Evolutionary conservation across 1,140 invertebrate genomes (phyloP).

Genomic region (Apis laboriosa): DNA sequence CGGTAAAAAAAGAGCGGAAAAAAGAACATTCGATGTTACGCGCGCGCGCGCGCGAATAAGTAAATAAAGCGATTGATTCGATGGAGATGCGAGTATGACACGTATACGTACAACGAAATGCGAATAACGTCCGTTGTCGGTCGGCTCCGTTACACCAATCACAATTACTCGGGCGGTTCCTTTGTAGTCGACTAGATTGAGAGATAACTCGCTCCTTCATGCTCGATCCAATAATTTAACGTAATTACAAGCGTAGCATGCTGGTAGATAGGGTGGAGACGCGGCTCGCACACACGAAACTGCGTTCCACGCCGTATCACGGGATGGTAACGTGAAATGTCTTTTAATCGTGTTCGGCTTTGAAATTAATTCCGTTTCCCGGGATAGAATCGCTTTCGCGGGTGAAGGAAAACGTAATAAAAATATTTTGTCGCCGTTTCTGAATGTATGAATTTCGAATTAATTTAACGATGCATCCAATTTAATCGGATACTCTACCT

Average conservation of each 20-base stretch:
- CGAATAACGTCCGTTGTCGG: slow-evolving; percentile 28
- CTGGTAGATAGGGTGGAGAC: slow-evolving; percentile 40
- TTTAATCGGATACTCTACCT: slow-evolving; percentile 16
- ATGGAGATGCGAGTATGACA: slow-evolving; percentile 6
- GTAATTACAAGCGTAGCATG: slow-evolving; percentile 64
- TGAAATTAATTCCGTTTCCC: slow-evolving; percentile 32
- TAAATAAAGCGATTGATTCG: background rate
- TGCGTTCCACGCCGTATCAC: background rate
- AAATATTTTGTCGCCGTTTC: background rate
- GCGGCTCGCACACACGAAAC: slow-evolving; percentile 32
- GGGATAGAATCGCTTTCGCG: background rate
- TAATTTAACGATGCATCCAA: slow-evolving; percentile 24
- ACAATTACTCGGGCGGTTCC: slow-evolving; percentile 66
- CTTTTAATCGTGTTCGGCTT: background rate
- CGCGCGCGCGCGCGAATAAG: background rate
- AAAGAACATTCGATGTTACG: too few relatives aligned
- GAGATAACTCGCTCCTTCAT: slow-evolving; percentile 67
- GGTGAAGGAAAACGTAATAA: background rate
- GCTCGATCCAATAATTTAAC: slow-evolving; percentile 70
- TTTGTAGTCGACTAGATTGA: slow-evolving; percentile 68
- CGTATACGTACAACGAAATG: slow-evolving; percentile 17
- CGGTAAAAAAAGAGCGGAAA: background rate
- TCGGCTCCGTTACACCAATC: slow-evolving; percentile 68
- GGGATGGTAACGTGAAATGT: slow-evolving; percentile 12
- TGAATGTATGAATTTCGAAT: background rate